phyloP scores from a whole-genome alignment of 2,888 invertebrate genomes.

The Lochmaea capreae region DNA sequence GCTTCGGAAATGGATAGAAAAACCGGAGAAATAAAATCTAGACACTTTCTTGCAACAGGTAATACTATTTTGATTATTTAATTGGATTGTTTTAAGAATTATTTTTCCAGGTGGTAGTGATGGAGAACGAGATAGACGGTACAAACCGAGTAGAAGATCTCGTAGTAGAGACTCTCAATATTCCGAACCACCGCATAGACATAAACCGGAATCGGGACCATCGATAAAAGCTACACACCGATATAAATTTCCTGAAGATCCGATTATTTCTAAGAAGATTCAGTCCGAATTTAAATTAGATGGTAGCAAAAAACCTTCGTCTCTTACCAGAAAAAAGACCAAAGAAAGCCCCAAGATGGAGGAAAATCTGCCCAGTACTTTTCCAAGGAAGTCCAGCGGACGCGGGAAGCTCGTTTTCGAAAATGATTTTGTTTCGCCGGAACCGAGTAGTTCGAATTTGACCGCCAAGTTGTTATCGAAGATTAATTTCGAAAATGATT shows the following conservation, averaged over 20 bases:
- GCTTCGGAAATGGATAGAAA: slow-evolving; percentile 70
- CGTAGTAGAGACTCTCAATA: slow-evolving; percentile 64
- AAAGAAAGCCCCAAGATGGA: slow-evolving; percentile 60
- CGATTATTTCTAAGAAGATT: slow-evolving; percentile 48
- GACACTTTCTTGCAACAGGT: slow-evolving; percentile 54
- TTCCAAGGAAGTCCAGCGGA: slow-evolving; percentile 61
- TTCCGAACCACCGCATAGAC: slow-evolving; percentile 59
- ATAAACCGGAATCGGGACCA: slow-evolving; percentile 58
- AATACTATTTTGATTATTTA: not conserved
- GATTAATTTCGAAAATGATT: slow-evolving; percentile 60
- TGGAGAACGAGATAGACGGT: slow-evolving; percentile 70
- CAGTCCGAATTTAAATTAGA: slow-evolving; percentile 49
- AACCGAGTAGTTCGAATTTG: slow-evolving; percentile 54
- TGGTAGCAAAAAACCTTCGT: slow-evolving; percentile 56
- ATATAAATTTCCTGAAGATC: slow-evolving; percentile 67
- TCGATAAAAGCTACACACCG: slow-evolving; percentile 53
- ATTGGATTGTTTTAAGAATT: slow-evolving; percentile 18
- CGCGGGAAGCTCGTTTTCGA: slow-evolving; percentile 67
- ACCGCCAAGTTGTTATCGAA: slow-evolving; percentile 43
- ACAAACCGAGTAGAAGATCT: slow-evolving; percentile 67
- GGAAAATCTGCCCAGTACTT: slow-evolving; percentile 55
- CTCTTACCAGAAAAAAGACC: slow-evolving; percentile 56
- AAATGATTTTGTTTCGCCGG: slow-evolving; percentile 74
- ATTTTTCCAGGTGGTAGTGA: slow-evolving; percentile 65
- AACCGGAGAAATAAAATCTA: slow-evolving; percentile 62